Percentiles rank a stretch among this genome's conserved stretches.
phyloP scores from a whole-genome alignment of 2,888 invertebrate species.

The Cheilosia scutellata region DNA sequence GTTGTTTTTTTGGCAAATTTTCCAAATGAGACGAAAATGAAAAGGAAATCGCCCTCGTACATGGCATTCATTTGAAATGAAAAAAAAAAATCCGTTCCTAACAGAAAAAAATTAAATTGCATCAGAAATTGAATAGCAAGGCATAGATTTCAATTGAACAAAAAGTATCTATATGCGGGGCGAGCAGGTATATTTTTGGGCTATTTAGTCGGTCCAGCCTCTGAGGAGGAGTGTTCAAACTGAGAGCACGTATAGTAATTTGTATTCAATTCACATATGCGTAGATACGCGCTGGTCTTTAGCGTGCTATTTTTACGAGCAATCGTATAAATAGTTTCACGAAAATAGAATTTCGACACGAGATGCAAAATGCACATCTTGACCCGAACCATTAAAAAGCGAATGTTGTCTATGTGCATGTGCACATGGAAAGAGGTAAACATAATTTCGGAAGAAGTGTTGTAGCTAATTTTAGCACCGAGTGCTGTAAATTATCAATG shows the following conservation, averaged over 20 bases:
- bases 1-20: constrained; percentile 56
- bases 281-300: constrained; percentile 36
- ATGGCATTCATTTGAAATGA: neutral
- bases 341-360: constrained; percentile 61
- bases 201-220: constrained; percentile 18
- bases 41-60: constrained; percentile 50
- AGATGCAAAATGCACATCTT: constrained; percentile 70
- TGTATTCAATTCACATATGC: constrained; percentile 41
- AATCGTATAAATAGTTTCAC: constrained; percentile 45
- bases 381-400: constrained; percentile 59
- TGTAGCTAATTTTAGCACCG: constrained; percentile 38
- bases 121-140: constrained; percentile 42
- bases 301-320: constrained; percentile 57
- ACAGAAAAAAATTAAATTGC: constrained; percentile 37
- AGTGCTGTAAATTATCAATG: constrained; percentile 49
- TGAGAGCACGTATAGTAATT: constrained; percentile 19
- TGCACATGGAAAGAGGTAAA: neutral
- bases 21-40: constrained; percentile 56
- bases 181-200: constrained; percentile 1
- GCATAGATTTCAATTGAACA: constrained; percentile 42
- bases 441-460: neutral
- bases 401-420: neutral
- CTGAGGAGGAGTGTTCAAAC: neutral
- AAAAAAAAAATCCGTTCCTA: neutral
- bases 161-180: neutral